Base-by-base conservation (phyloP, 2,797 vertebrate species). In the Lepilemur septentrionalis region DNA sequence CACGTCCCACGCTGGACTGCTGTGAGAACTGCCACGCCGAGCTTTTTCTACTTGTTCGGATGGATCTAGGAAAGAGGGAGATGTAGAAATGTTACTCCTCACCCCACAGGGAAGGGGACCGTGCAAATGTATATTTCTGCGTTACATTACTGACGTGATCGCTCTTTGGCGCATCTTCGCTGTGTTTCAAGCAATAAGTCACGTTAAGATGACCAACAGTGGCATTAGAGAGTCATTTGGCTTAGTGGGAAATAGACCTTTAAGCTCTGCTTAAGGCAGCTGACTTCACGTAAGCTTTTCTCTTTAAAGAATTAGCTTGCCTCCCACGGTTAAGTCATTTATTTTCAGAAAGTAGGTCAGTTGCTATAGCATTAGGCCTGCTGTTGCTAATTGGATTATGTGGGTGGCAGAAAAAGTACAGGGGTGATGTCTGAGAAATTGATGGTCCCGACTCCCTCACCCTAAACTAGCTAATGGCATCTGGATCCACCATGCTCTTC, bases 331-430 rank as follows among this genome's bases (percentile, higher is more conserved):
- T 91, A 94, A 93, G 96, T 94, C 91, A 84, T 97, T 93, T 97
- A 93, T 97, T 96, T 95, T 89, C 93, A 96, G 96, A 95, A 97
- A 97, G 95, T 93, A 78, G 95, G 91, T 93, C 93, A 97, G 89
- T 95, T 78, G 50, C 94, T 78, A 1, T 83, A 69, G 75, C 89
- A 84, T 94, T 67, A 91, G 82, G 59, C 92, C 14, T 91, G 92
- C 91, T 91, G 52, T 87, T 94, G 72, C 94, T 97, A 96, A 96
- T 86, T 95, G 89, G 82, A 18, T 94, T 25, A 50, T 75, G 91
- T 61, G 84, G 82, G 93, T 73, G 80, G 80, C 55, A 38, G 35
- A 46, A 69, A 95, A 87, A 81, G n/a, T 80, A 28, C 20, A 67
- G n/a, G 35, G 59, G 28, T 86, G 57, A 69, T 87, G 50, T 84